These are phyloP conservation scores for Andricus quercusramuli DNA, from an alignment of 2,888 invertebrate species.

Conservation along the genomic window DNA sequence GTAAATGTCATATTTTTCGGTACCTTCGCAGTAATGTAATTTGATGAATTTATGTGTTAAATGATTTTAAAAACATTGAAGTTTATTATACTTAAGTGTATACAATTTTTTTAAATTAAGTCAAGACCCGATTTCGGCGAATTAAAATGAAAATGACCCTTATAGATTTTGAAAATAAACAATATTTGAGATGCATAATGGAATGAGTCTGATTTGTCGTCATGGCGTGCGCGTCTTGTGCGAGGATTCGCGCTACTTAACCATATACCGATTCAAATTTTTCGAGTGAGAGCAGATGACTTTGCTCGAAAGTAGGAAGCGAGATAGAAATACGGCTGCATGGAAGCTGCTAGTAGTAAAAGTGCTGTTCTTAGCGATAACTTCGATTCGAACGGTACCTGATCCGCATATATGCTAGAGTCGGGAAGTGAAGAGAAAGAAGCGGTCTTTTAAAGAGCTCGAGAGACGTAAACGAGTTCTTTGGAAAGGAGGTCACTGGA, in stretches of 20 bases:
- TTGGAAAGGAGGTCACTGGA: slow-evolving; percentile 72
- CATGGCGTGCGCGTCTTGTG: not conserved
- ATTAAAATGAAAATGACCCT: no score
- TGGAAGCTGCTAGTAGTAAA: slow-evolving; percentile 51
- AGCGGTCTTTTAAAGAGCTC: slow-evolving; percentile 53
- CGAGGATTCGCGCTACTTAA: slow-evolving; percentile 22
- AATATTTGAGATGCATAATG: not conserved
- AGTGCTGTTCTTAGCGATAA: slow-evolving; percentile 45
- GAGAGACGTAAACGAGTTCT: slow-evolving; percentile 69
- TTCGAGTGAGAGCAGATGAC: slow-evolving; percentile 14
- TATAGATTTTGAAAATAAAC: not conserved
- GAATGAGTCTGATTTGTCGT: not conserved
- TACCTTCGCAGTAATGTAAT: no score
- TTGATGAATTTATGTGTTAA: no score
- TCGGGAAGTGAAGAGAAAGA: slow-evolving; percentile 47
- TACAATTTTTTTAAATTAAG: no score
- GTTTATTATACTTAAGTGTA: no score
- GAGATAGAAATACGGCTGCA: slow-evolving; percentile 38
- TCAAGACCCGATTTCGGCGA: no score
- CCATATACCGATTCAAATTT: slow-evolving; percentile 25
- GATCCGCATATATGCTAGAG: slow-evolving; percentile 50
- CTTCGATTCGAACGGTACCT: slow-evolving; percentile 51
- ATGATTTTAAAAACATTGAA: no score
- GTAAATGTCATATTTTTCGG: no score
- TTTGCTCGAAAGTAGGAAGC: slow-evolving; percentile 40